Evolutionary conservation across 2,888 invertebrate species (phyloP).

Genomic region (Fabriciana adippe): DNA sequence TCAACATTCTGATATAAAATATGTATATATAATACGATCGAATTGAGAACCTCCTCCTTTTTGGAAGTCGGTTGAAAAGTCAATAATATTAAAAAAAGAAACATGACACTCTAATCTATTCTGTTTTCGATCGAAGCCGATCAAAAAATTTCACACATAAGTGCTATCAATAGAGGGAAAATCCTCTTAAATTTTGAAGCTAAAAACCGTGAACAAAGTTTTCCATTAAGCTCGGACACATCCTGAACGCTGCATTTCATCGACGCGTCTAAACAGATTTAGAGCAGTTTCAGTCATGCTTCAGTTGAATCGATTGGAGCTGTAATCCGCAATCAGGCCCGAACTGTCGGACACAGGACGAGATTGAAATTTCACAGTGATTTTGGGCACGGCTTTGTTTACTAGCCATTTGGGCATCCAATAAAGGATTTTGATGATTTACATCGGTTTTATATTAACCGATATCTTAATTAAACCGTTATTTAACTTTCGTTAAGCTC

Average conservation of each 20-base stretch:
- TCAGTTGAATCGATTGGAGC: conserved; percentile 29
- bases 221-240: conserved; percentile 10
- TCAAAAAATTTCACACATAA: too few relatives aligned
- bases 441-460: not conserved
- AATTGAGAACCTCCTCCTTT: too few relatives aligned
- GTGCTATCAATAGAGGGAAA: not conserved
- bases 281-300: conserved; percentile 13
- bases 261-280: conserved; percentile 27
- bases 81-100: too few relatives aligned
- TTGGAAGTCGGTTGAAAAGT: too few relatives aligned
- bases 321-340: conserved; percentile 38
- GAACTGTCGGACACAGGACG: conserved; percentile 28
- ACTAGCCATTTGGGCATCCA: conserved; percentile 31
- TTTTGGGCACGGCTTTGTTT: conserved; percentile 23
- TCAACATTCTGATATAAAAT: too few relatives aligned
- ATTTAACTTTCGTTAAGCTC: not conserved
- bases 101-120: too few relatives aligned
- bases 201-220: conserved; percentile 4
- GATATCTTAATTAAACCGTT: not conserved
- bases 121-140: too few relatives aligned
- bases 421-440: conserved; percentile 27
- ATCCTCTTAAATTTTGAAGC: not conserved
- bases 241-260: conserved; percentile 15
- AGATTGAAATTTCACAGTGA: conserved; percentile 34
- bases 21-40: too few relatives aligned